A percentile compares a stretch with the other conserved stretches of the same genome.
Conservation (phyloP, 2,797 vertebrate species). For the Phrynocephalus forsythii region DNA sequence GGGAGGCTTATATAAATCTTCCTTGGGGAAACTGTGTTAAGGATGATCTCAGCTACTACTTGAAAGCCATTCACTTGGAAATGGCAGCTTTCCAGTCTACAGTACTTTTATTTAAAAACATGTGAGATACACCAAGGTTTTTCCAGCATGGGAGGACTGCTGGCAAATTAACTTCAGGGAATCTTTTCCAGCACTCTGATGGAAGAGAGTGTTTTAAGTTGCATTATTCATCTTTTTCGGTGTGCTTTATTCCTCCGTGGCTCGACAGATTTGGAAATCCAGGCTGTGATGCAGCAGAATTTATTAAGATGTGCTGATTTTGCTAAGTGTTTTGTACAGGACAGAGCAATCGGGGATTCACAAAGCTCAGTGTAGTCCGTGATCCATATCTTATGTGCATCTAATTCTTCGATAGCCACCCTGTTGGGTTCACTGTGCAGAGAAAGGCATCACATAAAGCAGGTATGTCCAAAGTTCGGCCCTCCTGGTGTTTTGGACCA, state of each 20-base stretch:
- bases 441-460: background rate
- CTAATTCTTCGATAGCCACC: background rate
- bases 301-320: background rate
- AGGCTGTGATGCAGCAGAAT: slow-evolving; percentile 20
- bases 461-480: background rate
- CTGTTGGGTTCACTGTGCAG: background rate
- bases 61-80: slow-evolving; percentile 48
- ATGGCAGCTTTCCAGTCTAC: slow-evolving; percentile 65
- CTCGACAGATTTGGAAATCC: slow-evolving; percentile 59
- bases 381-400: no score
- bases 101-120: slow-evolving; percentile 15
- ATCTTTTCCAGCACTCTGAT: slow-evolving; percentile 30
- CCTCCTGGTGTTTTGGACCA: no score
- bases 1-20: slow-evolving; percentile 69
- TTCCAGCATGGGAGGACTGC: background rate
- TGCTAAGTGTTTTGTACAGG: background rate
- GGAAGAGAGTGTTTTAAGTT: slow-evolving; percentile 52
- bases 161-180: slow-evolving; percentile 15
- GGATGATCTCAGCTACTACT: slow-evolving; percentile 58
- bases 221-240: slow-evolving; percentile 69
- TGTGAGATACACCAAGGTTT: slow-evolving; percentile 20
- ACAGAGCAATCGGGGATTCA: background rate
- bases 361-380: background rate
- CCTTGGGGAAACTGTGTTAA: slow-evolving; percentile 51
- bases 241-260: slow-evolving; percentile 62